A percentile compares a stretch with the other conserved stretches of the same genome.
phyloP scores from a whole-genome alignment of 2,797 vertebrate genomes.

The Acipenser ruthenus region DNA sequence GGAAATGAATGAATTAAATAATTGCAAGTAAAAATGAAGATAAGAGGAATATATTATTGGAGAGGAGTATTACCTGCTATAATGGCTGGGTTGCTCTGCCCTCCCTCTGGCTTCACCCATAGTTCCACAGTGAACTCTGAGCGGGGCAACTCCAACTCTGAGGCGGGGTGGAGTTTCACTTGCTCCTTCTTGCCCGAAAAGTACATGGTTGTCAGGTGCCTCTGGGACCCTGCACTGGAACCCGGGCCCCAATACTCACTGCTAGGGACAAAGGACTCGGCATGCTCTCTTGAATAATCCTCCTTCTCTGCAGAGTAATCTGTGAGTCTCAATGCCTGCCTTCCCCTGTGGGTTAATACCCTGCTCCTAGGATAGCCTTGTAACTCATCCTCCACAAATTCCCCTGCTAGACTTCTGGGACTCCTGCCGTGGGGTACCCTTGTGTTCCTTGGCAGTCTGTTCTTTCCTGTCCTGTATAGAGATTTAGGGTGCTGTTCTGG shows the following conservation, averaged over 20 bases:
- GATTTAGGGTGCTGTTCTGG: slow-evolving; percentile 1
- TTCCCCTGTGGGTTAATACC: slow-evolving; percentile 12
- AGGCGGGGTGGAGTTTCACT: slow-evolving; percentile 61
- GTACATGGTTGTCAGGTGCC: slow-evolving; percentile 69
- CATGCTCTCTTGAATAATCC: slow-evolving; percentile 48
- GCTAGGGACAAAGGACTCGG: slow-evolving; percentile 28
- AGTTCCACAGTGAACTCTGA: slow-evolving; percentile 78
- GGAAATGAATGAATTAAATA: no score
- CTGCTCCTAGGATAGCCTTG: slow-evolving; percentile 19
- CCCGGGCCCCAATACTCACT: slow-evolving; percentile 38
- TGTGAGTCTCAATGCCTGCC: slow-evolving; percentile 15
- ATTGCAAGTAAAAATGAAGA: no score
- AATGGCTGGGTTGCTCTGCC: slow-evolving; percentile 81
- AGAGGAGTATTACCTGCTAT: slow-evolving; percentile 73
- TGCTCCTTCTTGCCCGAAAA: slow-evolving; percentile 75
- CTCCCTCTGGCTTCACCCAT: slow-evolving; percentile 87
- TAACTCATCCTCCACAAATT: slow-evolving; percentile 30
- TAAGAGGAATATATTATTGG: no score
- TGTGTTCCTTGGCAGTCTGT: not conserved
- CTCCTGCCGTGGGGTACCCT: slow-evolving; percentile 26
- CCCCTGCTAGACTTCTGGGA: slow-evolving; percentile 33
- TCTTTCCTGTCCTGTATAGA: slow-evolving; percentile 8
- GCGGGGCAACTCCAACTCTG: slow-evolving; percentile 63
- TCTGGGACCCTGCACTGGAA: slow-evolving; percentile 38
- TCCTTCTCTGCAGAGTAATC: slow-evolving; percentile 29